phyloP scores from a whole-genome alignment of 1,140 invertebrate genomes.

The Trichonephila clavipes region DNA sequence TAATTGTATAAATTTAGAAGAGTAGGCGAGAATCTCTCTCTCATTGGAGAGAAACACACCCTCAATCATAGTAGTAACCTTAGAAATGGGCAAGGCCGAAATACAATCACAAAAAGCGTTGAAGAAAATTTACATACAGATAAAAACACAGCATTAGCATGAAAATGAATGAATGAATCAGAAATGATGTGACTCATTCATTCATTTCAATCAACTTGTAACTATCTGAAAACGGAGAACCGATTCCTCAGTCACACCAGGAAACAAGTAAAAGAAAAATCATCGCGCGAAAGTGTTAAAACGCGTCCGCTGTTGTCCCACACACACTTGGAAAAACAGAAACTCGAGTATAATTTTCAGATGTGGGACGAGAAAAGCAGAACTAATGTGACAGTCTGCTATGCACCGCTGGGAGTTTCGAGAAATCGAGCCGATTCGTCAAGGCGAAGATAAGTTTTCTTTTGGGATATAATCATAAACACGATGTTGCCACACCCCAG shows the following conservation, averaged over 20 bases:
- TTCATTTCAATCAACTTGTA: too few relatives aligned
- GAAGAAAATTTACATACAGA: too few relatives aligned
- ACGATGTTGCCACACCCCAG: slow-evolving; percentile 28
- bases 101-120: too few relatives aligned
- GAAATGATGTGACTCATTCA: too few relatives aligned
- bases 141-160: too few relatives aligned
- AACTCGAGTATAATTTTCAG: neutral
- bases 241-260: neutral
- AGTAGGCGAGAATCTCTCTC: too few relatives aligned
- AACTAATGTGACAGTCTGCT: neutral
- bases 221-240: too few relatives aligned
- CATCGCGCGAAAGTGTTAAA: neutral
- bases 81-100: too few relatives aligned
- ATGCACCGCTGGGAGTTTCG: neutral
- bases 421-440: slow-evolving; percentile 11
- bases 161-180: too few relatives aligned
- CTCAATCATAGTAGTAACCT: too few relatives aligned
- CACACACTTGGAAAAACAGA: neutral
- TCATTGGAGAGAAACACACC: too few relatives aligned
- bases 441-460: slow-evolving; percentile 23
- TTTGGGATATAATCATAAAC: slow-evolving; percentile 1
- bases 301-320: neutral
- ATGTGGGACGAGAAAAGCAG: neutral
- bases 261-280: neutral
- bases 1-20: too few relatives aligned